Base-by-base conservation (phyloP, 2,888 invertebrate genomes). In the Linyphia triangularis region DNA sequence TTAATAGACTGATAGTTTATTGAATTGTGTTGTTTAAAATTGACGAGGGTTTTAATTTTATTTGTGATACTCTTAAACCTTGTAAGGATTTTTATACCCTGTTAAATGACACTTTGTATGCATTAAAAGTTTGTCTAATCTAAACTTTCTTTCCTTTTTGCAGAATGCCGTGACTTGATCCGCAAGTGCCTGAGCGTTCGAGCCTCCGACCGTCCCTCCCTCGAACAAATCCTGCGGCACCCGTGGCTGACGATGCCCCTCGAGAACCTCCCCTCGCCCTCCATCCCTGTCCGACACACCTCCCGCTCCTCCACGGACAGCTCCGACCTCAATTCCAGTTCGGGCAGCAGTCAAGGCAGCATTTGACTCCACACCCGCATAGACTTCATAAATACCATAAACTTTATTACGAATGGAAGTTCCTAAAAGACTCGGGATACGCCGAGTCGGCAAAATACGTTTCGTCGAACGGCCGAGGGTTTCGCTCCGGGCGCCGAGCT, bases 121-220 rank as follows among this genome's bases (percentile, higher is more conserved):
- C n/a, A n/a, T n/a, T n/a, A n/a, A n/a, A n/a, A n/a, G n/a, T n/a
- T n/a, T n/a, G n/a, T n/a, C n/a, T n/a, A n/a, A n/a, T 22, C 37
- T 70, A 19, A 37, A n/a, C 4, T 9, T 22, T 19, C 59, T 77
- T 70, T 19, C 28, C 72, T 33, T 19, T 28, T 83, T 83, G 33
- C 92, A 93, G 94, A 93, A 90, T 94, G 94, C 91, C 93, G 93
- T 92, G 94, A 94, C 90, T 92, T 94, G 88, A 94, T 94, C 91
- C 91, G 92, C 70, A 93, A 93, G 90, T 95, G 94, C 91, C 92
- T 95, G 82, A 92, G 93, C 72, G 91, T 93, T 83, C 92, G 93
- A 83, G 94, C 94, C 33, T 91, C 92, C 16, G 93, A 94, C 70
- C 92, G 94, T 85, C 93, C 93, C 37, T 91, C 92, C 7, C 91